phyloP scores from a whole-genome alignment of 2,113 vertebrate species.

The Tragelaphus buxtoni region DNA sequence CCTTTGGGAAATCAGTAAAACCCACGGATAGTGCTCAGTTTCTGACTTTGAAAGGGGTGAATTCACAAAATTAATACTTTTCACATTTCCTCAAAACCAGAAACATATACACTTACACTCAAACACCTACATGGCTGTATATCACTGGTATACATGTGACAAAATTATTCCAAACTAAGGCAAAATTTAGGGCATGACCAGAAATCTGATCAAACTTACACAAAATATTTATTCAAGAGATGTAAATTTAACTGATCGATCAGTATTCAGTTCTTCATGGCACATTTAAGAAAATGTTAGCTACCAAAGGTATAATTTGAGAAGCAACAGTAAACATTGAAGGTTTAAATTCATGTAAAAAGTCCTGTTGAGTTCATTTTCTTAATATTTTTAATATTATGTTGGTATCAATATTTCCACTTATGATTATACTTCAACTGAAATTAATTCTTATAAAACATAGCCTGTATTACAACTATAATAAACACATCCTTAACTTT shows the following conservation, averaged over 20 bases:
- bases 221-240: neutral
- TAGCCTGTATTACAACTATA: neutral
- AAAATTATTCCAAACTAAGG: neutral
- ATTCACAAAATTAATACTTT: conserved; percentile 29
- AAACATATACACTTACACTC: neutral
- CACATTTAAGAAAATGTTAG: neutral
- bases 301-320: neutral
- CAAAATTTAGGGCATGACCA: neutral
- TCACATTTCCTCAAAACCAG: neutral
- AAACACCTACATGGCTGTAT: neutral
- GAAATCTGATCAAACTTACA: neutral
- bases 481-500: neutral
- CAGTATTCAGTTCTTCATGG: neutral
- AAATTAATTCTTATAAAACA: neutral
- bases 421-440: neutral
- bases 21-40: neutral
- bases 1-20: conserved; percentile 46
- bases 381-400: neutral
- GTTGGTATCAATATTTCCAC: neutral
- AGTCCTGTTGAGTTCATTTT: neutral
- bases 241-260: neutral
- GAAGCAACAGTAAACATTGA: neutral
- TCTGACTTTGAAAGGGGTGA: neutral
- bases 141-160: neutral
- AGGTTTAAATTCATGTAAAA: neutral